Conservation (phyloP, 2,113 vertebrate genomes). For the Raphicerus campestris region DNA sequence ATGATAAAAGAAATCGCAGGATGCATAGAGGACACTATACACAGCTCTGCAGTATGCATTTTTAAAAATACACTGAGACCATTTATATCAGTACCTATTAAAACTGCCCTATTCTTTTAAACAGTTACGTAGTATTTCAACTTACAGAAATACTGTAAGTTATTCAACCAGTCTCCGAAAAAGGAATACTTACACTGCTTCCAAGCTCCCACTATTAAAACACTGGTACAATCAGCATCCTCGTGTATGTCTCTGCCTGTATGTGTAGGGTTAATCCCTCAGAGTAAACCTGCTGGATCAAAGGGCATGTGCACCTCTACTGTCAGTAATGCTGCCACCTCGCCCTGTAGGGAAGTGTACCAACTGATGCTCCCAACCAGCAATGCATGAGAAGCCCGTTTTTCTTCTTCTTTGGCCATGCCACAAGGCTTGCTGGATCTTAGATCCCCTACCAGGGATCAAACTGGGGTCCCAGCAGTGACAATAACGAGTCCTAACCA, state of each 20-base stretch:
- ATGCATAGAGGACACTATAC: neutral
- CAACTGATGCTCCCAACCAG: neutral
- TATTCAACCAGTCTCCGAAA: neutral
- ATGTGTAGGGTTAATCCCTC: neutral
- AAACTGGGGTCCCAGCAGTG: neutral
- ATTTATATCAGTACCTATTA: neutral
- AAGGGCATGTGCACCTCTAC: neutral
- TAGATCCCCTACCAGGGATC: neutral
- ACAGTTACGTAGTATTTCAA: neutral
- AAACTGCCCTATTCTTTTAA: neutral
- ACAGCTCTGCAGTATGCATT: neutral
- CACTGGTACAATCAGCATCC: neutral
- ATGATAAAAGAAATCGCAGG: neutral
- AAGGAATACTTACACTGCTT: neutral
- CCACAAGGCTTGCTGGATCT: neutral
- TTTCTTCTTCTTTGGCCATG: neutral
- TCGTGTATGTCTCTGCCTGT: neutral
- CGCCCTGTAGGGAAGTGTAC: neutral
- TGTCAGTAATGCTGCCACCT: neutral
- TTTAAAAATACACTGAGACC: neutral
- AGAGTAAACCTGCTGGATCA: neutral
- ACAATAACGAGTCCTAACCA: neutral
- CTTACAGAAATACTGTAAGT: neutral
- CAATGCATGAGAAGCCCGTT: neutral
- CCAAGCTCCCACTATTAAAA: neutral